Evolutionary conservation across 2,113 vertebrate species (phyloP).

Genomic region (Loxodonta africana): DNA sequence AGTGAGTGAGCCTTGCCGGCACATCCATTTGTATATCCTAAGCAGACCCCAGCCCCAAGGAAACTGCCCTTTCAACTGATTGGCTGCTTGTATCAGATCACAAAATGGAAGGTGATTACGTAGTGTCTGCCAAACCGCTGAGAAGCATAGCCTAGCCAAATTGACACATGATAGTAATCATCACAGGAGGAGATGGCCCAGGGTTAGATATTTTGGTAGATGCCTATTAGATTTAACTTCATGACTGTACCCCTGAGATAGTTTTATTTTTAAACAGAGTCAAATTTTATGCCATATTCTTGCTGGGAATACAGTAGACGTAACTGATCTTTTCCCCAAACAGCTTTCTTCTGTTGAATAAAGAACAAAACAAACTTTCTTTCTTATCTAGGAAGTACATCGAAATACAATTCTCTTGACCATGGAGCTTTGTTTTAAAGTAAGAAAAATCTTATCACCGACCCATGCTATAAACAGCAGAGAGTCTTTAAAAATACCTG

Average conservation of each 20-base stretch:
- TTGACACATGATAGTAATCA: too few species aligned
- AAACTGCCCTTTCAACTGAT: too few species aligned
- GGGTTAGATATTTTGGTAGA: background rate
- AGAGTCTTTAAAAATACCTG: background rate
- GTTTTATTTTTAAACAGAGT: constrained; percentile 25
- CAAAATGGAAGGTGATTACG: too few species aligned
- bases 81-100: too few species aligned
- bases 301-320: background rate
- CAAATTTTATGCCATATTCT: background rate
- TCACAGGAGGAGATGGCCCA: background rate
- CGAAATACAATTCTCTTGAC: constrained; percentile 36
- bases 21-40: too few species aligned
- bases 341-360: constrained; percentile 26
- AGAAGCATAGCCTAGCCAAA: too few species aligned
- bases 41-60: too few species aligned
- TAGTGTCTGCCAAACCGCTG: too few species aligned
- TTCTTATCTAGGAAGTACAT: constrained; percentile 35
- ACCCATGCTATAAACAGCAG: background rate
- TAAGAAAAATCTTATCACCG: background rate
- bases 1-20: too few species aligned
- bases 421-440: constrained; percentile 55
- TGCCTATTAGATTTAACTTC: background rate
- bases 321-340: constrained; percentile 37
- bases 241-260: background rate
- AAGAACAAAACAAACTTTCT: constrained; percentile 16